Evolutionary conservation across 2,113 vertebrate genomes (phyloP), one percentile per base, ranked within the genome.

Genomic region (Chelonoidis abingdonii): DNA sequence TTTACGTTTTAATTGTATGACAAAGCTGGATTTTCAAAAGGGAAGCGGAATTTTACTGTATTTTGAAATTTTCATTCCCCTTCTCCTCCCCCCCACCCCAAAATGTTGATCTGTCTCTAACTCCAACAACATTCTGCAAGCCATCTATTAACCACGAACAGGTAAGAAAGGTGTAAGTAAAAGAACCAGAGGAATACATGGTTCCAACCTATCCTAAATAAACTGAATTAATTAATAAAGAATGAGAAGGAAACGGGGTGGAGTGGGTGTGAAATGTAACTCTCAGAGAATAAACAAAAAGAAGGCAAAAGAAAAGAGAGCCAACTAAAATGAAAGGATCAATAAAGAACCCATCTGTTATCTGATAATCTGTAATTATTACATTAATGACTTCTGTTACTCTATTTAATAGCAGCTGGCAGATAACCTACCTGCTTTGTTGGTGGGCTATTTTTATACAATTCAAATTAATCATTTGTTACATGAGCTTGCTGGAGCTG

Each of bases 61-160:
- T 62, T 76, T 85, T 29, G 59, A 59, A 80, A 7, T 24, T 10
- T n/a, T 75, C 52, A 22, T 85, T 89, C 84, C 22, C 35, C n/a
- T 72, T 9, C 7, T 1, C 8, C 14, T 1, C 10, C 5, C 8
- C 4, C 35, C 17, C 8, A 7, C 35, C 19, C 31, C 27, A 9
- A n/a, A n/a, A 72, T 29, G 75, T 22, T 38, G 72, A n/a, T 49
- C 17, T 89, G 29, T 5, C 22, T 86, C 59, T 82, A 62, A 53
- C 59, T 59, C 53, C 53, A 21, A 5, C 47, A 47, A 4, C 29
- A 38, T 81, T 86, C 47, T 52, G 56, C 35, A 72, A 59, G 16
- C 4, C 38, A 69, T 80, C 50, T 44, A 27, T 22, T 75, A 29
- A 86, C 44, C 31, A 53, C 3, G 31, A n/a, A 69, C 65, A 21